phyloP scores from a whole-genome alignment of 2,888 invertebrate genomes.

The Lasioglossum calceatum region DNA sequence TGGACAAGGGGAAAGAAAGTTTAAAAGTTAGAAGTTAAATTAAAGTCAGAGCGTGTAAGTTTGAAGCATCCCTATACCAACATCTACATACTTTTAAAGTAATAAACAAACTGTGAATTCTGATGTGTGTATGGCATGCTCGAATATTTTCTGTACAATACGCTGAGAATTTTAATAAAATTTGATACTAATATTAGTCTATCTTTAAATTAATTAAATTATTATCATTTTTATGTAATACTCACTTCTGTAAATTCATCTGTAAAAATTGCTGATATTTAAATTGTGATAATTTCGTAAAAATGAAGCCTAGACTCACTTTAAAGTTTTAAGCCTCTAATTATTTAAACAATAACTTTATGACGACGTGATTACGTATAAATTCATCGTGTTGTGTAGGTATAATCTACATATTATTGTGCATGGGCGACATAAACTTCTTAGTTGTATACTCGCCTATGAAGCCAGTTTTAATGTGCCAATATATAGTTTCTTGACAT shows the following conservation, averaged over 20 bases:
- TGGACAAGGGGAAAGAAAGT: neutral
- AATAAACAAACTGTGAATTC: neutral
- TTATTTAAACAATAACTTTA: neutral
- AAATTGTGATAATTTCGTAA: too few relatives aligned
- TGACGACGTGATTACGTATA: constrained; percentile 1
- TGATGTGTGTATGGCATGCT: neutral
- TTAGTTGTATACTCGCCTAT: constrained; percentile 3
- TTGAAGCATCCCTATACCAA: neutral
- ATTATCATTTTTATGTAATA: too few relatives aligned
- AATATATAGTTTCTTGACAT: constrained; percentile 11
- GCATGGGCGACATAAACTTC: neutral
- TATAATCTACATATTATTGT: constrained; percentile 9
- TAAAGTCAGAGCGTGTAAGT: neutral
- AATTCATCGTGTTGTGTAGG: neutral
- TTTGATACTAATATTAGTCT: too few relatives aligned
- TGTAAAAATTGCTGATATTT: too few relatives aligned
- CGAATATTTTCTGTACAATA: neutral
- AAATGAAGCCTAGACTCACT: too few relatives aligned
- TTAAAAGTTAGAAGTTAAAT: neutral
- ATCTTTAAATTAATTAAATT: too few relatives aligned
- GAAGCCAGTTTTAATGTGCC: constrained; percentile 5
- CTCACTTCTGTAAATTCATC: too few relatives aligned
- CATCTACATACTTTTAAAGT: neutral
- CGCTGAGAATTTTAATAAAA: neutral
- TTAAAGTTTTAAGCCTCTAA: too few relatives aligned